Conservation (phyloP, 2,888 invertebrate genomes). For the Spodoptera exigua region DNA sequence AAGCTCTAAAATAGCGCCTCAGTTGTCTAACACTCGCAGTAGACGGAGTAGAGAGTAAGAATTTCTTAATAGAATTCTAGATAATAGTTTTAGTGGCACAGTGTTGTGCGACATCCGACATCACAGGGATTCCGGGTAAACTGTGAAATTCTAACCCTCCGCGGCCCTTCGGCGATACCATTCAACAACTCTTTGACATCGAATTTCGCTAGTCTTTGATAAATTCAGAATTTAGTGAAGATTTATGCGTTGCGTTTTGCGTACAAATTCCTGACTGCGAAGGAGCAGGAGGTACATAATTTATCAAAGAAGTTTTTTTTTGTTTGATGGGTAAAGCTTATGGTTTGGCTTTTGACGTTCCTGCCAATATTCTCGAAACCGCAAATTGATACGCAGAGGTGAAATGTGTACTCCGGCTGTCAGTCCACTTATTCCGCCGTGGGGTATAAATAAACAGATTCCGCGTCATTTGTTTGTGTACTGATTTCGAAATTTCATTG, state of each 20-base stretch:
- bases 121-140: slow-evolving; percentile 72
- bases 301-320: slow-evolving; percentile 57
- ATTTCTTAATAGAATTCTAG: slow-evolving; percentile 67
- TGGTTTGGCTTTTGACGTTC: slow-evolving; percentile 37
- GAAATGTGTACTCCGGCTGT: slow-evolving; percentile 13
- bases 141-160: slow-evolving; percentile 67
- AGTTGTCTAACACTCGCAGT: slow-evolving; percentile 22
- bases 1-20: slow-evolving; percentile 16
- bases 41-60: slow-evolving; percentile 51
- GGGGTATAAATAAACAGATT: slow-evolving; percentile 17
- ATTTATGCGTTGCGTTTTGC: slow-evolving; percentile 56
- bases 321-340: slow-evolving; percentile 37
- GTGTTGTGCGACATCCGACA: slow-evolving; percentile 66
- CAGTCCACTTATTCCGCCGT: slow-evolving; percentile 1
- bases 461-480: not conserved
- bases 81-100: slow-evolving; percentile 66
- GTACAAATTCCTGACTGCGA: slow-evolving; percentile 53
- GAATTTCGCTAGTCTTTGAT: slow-evolving; percentile 63
- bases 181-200: slow-evolving; percentile 72
- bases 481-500: not conserved
- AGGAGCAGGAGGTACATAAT: slow-evolving; percentile 53
- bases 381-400: slow-evolving; percentile 30
- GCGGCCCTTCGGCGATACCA: slow-evolving; percentile 58
- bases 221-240: slow-evolving; percentile 63
- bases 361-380: slow-evolving; percentile 39